A percentile compares a stretch with the other conserved stretches of the same genome.
Conservation (phyloP, 2,797 vertebrate genomes). For the Muscicapa striata region DNA sequence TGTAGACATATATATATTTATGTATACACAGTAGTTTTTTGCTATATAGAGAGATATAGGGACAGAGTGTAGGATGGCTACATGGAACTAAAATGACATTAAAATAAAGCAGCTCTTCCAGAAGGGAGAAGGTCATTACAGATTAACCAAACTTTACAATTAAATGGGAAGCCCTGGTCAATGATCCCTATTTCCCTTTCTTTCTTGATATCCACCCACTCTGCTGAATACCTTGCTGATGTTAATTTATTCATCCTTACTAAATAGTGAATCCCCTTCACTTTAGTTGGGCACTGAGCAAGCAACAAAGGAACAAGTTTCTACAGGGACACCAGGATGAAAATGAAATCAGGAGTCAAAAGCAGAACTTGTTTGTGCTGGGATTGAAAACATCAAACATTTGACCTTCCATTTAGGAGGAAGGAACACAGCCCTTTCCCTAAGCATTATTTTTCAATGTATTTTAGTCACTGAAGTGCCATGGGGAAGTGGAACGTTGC, state of each 20-base stretch:
- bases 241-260: neutral
- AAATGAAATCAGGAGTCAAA: neutral
- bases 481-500: neutral
- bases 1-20: fast-evolving
- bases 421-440: neutral
- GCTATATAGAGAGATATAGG: neutral
- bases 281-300: neutral
- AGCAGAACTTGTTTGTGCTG: neutral
- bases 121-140: neutral
- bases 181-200: neutral
- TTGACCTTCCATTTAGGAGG: neutral
- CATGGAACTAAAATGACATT: neutral
- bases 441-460: neutral
- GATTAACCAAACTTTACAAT: neutral
- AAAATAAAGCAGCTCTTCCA: neutral
- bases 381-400: neutral
- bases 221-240: neutral
- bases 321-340: neutral
- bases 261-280: neutral
- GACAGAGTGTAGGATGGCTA: neutral
- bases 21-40: neutral
- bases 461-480: neutral
- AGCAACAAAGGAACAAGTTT: neutral
- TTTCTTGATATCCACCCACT: neutral
- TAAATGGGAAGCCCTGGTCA: neutral